A percentile compares a stretch with the other conserved stretches of the same genome.
Evolutionary conservation across 1,140 invertebrate species (phyloP).

Genomic region (Pemphigus obesinymphae): DNA sequence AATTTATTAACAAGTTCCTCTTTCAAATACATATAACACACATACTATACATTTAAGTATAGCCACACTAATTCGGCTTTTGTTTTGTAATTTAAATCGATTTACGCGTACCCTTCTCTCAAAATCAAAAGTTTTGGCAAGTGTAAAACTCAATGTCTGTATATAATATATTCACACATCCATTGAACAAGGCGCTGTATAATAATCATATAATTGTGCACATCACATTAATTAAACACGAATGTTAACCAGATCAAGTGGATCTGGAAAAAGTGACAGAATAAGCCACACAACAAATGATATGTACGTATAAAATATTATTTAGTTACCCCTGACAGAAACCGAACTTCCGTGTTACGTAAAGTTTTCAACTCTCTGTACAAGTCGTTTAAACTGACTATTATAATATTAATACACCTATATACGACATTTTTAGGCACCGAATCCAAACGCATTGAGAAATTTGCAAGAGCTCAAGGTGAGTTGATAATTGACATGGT

Average conservation of each 20-base stretch:
- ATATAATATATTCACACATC: slow-evolving; percentile 20
- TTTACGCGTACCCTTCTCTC: neutral
- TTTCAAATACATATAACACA: too few species aligned
- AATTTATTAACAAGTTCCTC: slow-evolving; percentile 33
- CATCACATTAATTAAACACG: neutral
- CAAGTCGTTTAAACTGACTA: too few species aligned
- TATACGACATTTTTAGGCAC: neutral
- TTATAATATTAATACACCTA: neutral
- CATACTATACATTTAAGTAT: too few species aligned
- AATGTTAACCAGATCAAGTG: neutral
- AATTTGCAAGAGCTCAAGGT: slow-evolving; percentile 3
- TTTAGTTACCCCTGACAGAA: neutral
- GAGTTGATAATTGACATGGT: slow-evolving; percentile 24
- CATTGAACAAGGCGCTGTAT: neutral
- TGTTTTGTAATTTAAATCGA: slow-evolving; percentile 36
- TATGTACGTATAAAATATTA: neutral
- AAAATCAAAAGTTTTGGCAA: slow-evolving; percentile 15
- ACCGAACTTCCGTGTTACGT: neutral
- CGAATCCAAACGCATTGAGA: neutral
- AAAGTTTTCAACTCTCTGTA: too few species aligned
- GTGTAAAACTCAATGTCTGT: slow-evolving; percentile 11
- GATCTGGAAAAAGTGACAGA: neutral
- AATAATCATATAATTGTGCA: neutral
- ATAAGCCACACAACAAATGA: too few species aligned
- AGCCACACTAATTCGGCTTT: slow-evolving; percentile 24